Conservation (phyloP, 2,113 vertebrate genomes). For the Alligator mississippiensis region DNA sequence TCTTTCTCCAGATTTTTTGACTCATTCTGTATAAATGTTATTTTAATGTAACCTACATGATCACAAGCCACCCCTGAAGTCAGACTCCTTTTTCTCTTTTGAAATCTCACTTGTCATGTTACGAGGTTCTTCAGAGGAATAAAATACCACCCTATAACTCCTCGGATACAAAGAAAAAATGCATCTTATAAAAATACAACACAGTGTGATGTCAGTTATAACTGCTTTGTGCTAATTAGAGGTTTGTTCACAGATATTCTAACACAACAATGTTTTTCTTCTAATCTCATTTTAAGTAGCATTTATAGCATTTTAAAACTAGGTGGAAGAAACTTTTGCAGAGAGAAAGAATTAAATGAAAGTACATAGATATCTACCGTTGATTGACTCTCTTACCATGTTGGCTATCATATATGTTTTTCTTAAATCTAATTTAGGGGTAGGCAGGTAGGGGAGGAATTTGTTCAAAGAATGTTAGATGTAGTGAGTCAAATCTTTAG, state of each 20-base stretch:
- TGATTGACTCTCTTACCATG: background rate
- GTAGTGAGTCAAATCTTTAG: background rate
- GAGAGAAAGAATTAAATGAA: background rate
- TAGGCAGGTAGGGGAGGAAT: background rate
- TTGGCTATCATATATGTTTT: background rate
- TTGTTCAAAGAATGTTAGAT: conserved; percentile 27
- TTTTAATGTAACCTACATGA: conserved; percentile 20
- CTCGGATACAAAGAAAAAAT: background rate
- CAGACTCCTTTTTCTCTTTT: background rate
- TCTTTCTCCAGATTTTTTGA: conserved; percentile 8
- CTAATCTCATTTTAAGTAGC: background rate
- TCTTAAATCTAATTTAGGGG: conserved; percentile 2
- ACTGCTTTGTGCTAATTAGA: conserved; percentile 33
- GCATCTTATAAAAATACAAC: background rate
- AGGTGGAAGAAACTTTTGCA: background rate
- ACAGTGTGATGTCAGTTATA: background rate
- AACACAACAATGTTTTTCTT: background rate
- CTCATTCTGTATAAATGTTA: background rate
- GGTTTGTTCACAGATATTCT: conserved; percentile 32
- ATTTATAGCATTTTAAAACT: background rate
- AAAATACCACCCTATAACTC: background rate
- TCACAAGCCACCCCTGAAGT: conserved; percentile 19
- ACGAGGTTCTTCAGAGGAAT: conserved; percentile 11
- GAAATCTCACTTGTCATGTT: conserved; percentile 14
- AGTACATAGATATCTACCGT: background rate